phyloP scores from a whole-genome alignment of 2,113 vertebrate species.

The Tachuris rubrigastra region DNA sequence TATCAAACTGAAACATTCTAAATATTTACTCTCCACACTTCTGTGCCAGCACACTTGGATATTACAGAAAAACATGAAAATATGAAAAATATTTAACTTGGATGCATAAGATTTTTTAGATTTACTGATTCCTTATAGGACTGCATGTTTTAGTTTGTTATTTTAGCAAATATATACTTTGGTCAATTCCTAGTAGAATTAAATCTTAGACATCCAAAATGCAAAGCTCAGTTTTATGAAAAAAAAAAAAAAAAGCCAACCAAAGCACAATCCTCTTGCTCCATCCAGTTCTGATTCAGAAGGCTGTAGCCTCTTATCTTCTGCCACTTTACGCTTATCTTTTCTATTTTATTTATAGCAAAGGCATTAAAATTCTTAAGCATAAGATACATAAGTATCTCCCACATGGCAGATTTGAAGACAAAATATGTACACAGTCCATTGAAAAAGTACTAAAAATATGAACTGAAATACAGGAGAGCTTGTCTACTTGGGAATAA shows the following conservation, averaged over 20 bases:
- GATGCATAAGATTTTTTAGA: not conserved
- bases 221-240: not conserved
- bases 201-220: not conserved
- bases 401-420: not conserved
- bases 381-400: not conserved
- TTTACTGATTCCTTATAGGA: not conserved
- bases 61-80: not conserved
- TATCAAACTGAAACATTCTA: not conserved
- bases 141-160: not conserved
- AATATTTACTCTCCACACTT: not conserved
- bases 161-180: not conserved
- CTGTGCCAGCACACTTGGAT: not conserved
- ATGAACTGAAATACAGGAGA: not conserved
- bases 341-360: not conserved
- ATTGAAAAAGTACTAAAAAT: not conserved
- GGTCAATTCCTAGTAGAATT: not conserved
- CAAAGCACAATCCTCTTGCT: not conserved
- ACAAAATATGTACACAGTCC: not conserved
- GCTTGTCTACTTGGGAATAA: constrained; percentile 4
- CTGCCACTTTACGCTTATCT: not conserved
- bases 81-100: not conserved
- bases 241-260: not conserved
- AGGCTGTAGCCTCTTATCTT: not conserved
- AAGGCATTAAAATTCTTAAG: not conserved
- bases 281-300: not conserved